Evolutionary conservation across 2,888 invertebrate species (phyloP).

Genomic region (Gryllus longicercus): DNA sequence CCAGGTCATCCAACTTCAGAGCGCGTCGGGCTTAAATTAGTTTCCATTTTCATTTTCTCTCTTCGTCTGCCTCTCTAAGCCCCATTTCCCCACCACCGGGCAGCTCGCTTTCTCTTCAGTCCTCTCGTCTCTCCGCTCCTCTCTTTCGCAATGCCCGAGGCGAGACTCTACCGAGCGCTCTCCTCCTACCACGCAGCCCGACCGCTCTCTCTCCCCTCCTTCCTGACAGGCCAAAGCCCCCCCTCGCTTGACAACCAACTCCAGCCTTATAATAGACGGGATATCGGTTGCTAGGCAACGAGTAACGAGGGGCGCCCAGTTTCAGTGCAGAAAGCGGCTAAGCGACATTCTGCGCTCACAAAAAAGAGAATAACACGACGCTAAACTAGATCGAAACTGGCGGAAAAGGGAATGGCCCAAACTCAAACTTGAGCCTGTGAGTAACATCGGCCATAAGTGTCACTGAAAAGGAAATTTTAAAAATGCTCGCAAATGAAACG

Average conservation of each 20-base stretch:
- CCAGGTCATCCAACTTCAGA: background rate
- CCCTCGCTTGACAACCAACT: conserved; percentile 21
- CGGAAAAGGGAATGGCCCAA: conserved; percentile 9
- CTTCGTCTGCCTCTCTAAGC: background rate
- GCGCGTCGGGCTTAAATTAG: conserved; percentile 1
- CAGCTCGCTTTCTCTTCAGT: conserved; percentile 5
- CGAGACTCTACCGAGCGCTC: conserved; percentile 1
- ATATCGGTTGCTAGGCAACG: conserved; percentile 33
- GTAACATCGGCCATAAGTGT: background rate
- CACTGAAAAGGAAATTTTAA: background rate
- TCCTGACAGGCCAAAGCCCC: background rate
- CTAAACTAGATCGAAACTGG: background rate
- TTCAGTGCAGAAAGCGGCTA: conserved; percentile 27
- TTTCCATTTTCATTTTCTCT: background rate
- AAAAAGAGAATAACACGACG: background rate
- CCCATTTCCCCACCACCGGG: background rate
- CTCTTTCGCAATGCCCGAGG: conserved; percentile 1
- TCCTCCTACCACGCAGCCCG: background rate
- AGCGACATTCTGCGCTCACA: conserved; percentile 21
- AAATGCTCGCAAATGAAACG: background rate
- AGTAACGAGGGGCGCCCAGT: conserved; percentile 26
- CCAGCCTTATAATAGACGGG: conserved; percentile 25
- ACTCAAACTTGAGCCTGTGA: conserved; percentile 17
- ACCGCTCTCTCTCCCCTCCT: conserved; percentile 18
- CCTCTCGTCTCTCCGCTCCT: conserved; percentile 1